Evolutionary conservation across 2,888 invertebrate genomes (phyloP).

Genomic region (Cheilosia scutellata): DNA sequence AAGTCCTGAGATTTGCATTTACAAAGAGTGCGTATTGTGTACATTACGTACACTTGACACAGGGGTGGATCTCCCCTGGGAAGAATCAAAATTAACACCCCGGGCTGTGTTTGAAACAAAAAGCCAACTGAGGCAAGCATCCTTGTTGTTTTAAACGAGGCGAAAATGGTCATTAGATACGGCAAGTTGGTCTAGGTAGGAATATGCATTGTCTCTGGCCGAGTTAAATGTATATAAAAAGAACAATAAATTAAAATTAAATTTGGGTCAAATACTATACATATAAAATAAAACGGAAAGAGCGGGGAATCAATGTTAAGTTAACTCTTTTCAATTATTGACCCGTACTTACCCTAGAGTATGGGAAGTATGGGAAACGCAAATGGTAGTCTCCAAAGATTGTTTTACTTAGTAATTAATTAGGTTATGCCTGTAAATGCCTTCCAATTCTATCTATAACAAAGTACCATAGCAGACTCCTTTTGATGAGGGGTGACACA

Average conservation of each 20-base stretch:
- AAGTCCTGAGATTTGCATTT: constrained; percentile 72
- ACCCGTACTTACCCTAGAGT: too few species aligned
- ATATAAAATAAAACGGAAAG: too few species aligned
- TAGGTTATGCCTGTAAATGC: too few species aligned
- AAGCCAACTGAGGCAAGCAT: constrained; percentile 42
- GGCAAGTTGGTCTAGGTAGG: constrained; percentile 4
- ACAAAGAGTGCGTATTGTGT: constrained; percentile 32
- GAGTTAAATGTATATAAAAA: constrained; percentile 28
- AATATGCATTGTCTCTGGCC: background rate
- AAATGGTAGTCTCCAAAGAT: too few species aligned
- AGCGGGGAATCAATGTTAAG: too few species aligned
- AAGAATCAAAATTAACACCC: constrained; percentile 76
- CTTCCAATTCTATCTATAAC: too few species aligned
- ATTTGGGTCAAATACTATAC: constrained; percentile 52
- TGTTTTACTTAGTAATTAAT: too few species aligned
- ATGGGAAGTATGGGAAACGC: too few species aligned
- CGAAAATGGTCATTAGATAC: constrained; percentile 48
- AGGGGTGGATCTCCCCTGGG: constrained; percentile 63
- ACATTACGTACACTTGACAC: constrained; percentile 10
- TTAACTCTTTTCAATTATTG: too few species aligned
- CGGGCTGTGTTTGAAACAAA: constrained; percentile 71
- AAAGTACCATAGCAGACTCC: too few species aligned
- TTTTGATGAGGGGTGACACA: too few species aligned
- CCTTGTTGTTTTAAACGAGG: constrained; percentile 66
- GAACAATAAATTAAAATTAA: constrained; percentile 32